Percentiles rank a stretch among this genome's conserved stretches.
These are phyloP conservation scores for Mus minutoides DNA, from an alignment of 2,797 vertebrate genomes.

Conservation along the genomic window DNA sequence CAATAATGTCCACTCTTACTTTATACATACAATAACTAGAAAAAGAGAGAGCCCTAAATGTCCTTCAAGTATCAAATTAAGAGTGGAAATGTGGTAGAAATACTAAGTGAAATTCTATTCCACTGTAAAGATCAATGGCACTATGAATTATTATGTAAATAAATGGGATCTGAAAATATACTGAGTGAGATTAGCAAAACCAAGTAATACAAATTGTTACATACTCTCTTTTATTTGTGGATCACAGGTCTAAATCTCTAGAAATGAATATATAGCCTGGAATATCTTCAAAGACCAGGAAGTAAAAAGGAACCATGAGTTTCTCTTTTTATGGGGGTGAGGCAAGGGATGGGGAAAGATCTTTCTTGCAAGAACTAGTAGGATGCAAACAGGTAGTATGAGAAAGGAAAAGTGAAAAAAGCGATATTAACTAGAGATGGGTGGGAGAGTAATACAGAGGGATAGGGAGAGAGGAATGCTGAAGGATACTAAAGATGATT, in stretches of 20 bases:
- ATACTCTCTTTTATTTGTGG: background rate
- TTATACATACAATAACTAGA: background rate
- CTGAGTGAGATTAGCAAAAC: background rate
- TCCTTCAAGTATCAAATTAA: background rate
- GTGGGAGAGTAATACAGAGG: no score
- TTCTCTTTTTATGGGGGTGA: background rate
- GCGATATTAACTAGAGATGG: no score
- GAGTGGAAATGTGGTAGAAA: background rate
- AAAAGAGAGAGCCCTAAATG: background rate
- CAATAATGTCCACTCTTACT: background rate
- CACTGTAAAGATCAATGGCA: background rate
- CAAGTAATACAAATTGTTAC: background rate
- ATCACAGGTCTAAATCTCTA: background rate
- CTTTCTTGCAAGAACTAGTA: background rate
- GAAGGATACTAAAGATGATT: no score
- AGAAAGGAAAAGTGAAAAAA: background rate
- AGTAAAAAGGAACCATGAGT: background rate
- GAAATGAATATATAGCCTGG: background rate
- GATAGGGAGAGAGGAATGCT: no score
- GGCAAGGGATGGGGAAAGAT: fast-evolving
- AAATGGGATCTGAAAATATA: background rate
- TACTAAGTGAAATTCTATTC: background rate
- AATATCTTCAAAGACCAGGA: background rate
- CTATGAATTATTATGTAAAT: background rate
- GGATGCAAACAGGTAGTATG: background rate